phyloP scores from a whole-genome alignment of 2,888 invertebrate genomes.

The Megamerina dolium region DNA sequence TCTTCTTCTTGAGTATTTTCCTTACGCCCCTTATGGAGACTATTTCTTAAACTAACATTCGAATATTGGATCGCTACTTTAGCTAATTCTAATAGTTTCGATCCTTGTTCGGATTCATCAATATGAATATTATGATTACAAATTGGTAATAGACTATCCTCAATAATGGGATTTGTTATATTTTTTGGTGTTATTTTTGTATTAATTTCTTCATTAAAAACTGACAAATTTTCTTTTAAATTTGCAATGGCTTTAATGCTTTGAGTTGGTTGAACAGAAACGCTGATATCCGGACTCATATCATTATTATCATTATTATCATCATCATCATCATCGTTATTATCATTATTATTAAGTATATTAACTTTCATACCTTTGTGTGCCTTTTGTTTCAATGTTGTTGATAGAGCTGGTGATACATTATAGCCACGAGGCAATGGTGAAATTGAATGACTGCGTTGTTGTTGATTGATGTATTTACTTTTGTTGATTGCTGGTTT shows the following conservation, averaged over 20 bases:
- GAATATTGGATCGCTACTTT: no score
- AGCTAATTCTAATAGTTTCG: no score
- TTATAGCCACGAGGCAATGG: no score
- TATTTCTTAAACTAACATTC: no score
- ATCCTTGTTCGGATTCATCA: no score
- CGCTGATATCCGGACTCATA: conserved; percentile 5
- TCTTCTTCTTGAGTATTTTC: no score
- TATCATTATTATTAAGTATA: conserved; percentile 5
- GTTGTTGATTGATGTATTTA: no score
- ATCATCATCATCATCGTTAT: conserved; percentile 2
- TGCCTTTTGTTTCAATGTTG: conserved; percentile 13
- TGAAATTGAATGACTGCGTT: conserved; percentile 1
- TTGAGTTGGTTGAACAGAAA: conserved; percentile 18
- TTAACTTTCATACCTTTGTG: conserved; percentile 18
- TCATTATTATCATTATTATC: neutral
- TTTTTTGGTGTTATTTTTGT: neutral
- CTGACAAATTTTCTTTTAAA: conserved; percentile 10
- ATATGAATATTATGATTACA: conserved; percentile 11
- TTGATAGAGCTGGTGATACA: neutral
- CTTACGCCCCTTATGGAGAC: no score
- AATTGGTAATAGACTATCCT: conserved; percentile 27
- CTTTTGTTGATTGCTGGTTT: conserved; percentile 13
- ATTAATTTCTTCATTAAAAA: conserved; percentile 7
- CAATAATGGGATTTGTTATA: conserved; percentile 9
- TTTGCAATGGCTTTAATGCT: conserved; percentile 6